Conservation (phyloP, 2,888 invertebrate species). For the Parelbella ahira region DNA sequence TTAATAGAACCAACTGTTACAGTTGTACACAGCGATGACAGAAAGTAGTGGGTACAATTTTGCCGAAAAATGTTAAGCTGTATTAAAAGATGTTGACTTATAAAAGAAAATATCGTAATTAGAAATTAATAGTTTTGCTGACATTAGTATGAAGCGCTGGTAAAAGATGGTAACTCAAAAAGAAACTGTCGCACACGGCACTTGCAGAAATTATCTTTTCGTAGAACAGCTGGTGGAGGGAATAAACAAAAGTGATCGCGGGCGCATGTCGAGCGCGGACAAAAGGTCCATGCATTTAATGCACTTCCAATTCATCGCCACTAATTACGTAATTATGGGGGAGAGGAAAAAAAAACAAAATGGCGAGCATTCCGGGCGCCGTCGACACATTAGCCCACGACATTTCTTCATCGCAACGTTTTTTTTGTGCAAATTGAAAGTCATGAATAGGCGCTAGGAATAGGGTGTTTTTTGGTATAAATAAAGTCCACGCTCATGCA, state of each 20-base stretch:
- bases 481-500: too few relatives aligned
- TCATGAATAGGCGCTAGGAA: constrained; percentile 41
- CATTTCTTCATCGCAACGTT: constrained; percentile 54
- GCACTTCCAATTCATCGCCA: constrained; percentile 73
- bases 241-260: constrained; percentile 56
- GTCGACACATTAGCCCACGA: constrained; percentile 70
- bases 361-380: constrained; percentile 68
- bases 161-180: too few relatives aligned
- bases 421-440: constrained; percentile 63
- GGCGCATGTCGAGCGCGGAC: constrained; percentile 57
- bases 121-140: too few relatives aligned
- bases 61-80: not conserved
- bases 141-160: too few relatives aligned
- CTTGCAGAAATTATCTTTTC: constrained; percentile 44
- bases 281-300: constrained; percentile 69
- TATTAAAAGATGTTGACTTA: constrained; percentile 6
- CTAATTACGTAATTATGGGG: constrained; percentile 79
- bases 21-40: too few relatives aligned
- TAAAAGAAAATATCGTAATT: too few relatives aligned
- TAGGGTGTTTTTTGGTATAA: constrained; percentile 8
- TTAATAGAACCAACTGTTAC: too few relatives aligned
- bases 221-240: constrained; percentile 65
- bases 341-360: constrained; percentile 54
- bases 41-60: not conserved
- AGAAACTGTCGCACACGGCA: constrained; percentile 34